Conservation (phyloP, 1,140 invertebrate species). For the Nymphalis io region DNA sequence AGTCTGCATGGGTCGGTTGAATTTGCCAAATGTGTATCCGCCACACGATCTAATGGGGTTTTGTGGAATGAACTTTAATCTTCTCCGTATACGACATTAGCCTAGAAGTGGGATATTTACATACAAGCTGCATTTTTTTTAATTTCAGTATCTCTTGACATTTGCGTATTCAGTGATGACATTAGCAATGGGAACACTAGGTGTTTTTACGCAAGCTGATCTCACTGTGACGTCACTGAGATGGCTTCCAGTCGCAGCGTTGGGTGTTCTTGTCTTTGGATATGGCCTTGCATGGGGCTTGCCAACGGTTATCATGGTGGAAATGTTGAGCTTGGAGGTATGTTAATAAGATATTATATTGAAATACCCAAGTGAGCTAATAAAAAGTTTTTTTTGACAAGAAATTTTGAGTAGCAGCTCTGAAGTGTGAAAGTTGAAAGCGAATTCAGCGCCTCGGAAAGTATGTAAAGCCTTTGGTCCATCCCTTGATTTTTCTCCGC, state of each 20-base stretch:
- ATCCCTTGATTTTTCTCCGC: no score
- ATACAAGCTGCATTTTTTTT: constrained; percentile 3
- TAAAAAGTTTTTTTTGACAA: no score
- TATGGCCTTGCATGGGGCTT: constrained; percentile 61
- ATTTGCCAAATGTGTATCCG: no score
- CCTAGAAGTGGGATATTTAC: background rate
- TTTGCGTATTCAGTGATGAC: constrained; percentile 54
- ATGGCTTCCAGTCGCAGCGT: constrained; percentile 50
- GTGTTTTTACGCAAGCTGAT: constrained; percentile 61
- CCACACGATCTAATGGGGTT: no score
- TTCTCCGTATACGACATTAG: no score
- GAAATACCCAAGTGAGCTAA: no score
- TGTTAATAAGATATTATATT: constrained; percentile 5
- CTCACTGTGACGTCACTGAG: constrained; percentile 51
- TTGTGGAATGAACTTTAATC: no score
- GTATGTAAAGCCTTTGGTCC: no score
- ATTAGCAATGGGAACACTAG: constrained; percentile 59
- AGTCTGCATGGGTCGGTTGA: no score
- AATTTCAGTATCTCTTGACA: constrained; percentile 58
- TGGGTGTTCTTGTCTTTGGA: constrained; percentile 52
- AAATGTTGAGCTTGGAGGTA: constrained; percentile 66
- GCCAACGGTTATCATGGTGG: constrained; percentile 55
- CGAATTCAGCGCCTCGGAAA: no score
- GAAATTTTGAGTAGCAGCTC: no score
- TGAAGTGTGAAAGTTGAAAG: no score